Evolutionary conservation across 1,140 invertebrate species (phyloP), one percentile per base, ranked within the genome.

Genomic region (Lineus longissimus): DNA sequence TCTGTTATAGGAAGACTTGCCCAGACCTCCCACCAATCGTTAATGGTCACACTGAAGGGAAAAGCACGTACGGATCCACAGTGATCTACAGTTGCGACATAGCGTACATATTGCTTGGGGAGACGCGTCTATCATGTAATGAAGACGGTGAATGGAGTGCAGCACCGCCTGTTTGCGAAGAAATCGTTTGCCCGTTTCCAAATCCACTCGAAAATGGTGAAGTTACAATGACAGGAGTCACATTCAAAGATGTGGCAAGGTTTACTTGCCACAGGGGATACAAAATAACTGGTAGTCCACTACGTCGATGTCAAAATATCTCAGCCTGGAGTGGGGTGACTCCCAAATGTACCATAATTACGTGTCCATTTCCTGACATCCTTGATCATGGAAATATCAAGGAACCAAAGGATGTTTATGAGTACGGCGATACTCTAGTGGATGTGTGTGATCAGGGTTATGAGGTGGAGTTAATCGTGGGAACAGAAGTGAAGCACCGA

Each of bases 401-500:
- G n/a, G 47, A 51, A 7, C 25, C 25, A 51, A 51, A 19, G 25
- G 47, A 23, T 27, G n/a, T 23, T 23, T 51, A 51, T n/a, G 25
- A 51, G 47, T 51, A 23, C n/a, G n/a, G 47, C n/a, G 47, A 51
- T n/a, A 23, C n/a, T 27, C 6, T 51, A 7, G 47, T 23, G 25
- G 47, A 51, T 27, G 19, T 23, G 41, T 90, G 89, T 74, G 82
- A 85, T 61, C 84, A 87, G 23, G 88, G 89, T 0, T 90, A 86
- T 70, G 84, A 84, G 61, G 77, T 90, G 0, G n/a, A 51, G 19
- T n/a, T 23, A n/a, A 51, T 4, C 19, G 74, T 78, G 11, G 89
- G 88, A 0, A 86, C 84, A 61, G 88, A 87, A 73, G 85, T 90
- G 27, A 4, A 27, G n/a, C 47, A 7, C 4, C 77, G 88, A 57